These are phyloP conservation scores for Drosophila novamexicana DNA, from an alignment of 1,140 invertebrate species.

Conservation along the genomic window DNA sequence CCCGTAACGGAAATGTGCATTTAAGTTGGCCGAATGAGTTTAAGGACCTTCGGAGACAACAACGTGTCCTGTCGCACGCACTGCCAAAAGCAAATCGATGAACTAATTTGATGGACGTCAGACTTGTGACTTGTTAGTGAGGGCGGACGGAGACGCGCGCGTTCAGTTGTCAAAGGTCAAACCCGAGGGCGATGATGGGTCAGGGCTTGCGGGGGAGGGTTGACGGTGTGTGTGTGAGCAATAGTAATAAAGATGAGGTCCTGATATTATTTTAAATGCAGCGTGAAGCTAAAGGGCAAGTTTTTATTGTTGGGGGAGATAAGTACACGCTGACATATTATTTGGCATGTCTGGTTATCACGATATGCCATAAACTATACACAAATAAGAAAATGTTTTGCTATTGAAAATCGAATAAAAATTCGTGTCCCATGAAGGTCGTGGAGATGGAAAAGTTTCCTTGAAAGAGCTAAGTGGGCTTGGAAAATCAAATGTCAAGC, in stretches of 20 bases:
- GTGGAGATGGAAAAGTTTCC: too few species aligned
- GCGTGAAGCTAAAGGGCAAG: neutral
- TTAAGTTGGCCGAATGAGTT: conserved; percentile 39
- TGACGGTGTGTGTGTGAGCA: neutral
- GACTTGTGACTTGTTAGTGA: conserved; percentile 25
- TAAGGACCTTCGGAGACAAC: conserved; percentile 37
- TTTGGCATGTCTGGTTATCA: conserved; percentile 3
- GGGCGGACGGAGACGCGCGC: conserved; percentile 19
- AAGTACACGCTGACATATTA: conserved; percentile 1
- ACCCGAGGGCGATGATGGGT: conserved; percentile 39
- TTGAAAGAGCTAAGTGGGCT: too few species aligned
- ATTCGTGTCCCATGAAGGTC: too few species aligned
- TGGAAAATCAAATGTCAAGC: too few species aligned
- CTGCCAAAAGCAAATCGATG: conserved; percentile 53
- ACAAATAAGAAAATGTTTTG: neutral
- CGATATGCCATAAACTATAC: too few species aligned
- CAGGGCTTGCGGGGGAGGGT: neutral
- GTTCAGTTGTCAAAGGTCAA: conserved; percentile 66
- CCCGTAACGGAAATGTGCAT: conserved; percentile 52
- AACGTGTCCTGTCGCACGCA: conserved; percentile 10
- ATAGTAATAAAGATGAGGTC: conserved; percentile 1
- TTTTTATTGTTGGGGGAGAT: neutral
- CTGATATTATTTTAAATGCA: neutral
- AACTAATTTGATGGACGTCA: conserved; percentile 49
- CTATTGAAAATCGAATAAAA: neutral